A percentile compares a stretch with the other conserved stretches of the same genome.
Conservation (phyloP, 2,888 invertebrate genomes). For the Drosophila histrio region DNA sequence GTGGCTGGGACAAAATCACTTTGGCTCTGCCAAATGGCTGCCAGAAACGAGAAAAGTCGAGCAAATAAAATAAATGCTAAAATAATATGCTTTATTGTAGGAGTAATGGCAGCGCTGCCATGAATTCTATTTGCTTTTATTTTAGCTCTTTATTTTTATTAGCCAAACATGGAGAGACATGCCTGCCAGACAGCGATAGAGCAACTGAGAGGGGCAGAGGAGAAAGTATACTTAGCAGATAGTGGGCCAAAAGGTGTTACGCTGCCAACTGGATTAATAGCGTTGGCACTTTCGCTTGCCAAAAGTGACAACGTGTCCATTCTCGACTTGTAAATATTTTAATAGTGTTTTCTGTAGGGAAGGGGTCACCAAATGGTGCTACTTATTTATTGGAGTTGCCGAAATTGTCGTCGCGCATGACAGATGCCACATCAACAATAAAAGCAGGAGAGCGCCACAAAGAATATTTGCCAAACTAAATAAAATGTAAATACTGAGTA, state of each 20-base stretch:
- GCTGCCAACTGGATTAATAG: constrained; percentile 33
- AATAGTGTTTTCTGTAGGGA: not conserved
- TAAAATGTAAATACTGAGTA: constrained; percentile 56
- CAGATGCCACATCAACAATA: constrained; percentile 30
- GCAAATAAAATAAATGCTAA: constrained; percentile 60
- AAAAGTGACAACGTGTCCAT: constrained; percentile 6
- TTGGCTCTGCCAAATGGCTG: constrained; percentile 55
- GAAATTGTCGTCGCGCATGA: constrained; percentile 12
- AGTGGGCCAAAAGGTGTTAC: constrained; percentile 27
- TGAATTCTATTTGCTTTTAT: constrained; percentile 48
- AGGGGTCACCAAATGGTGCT: not conserved
- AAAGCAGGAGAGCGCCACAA: no score
- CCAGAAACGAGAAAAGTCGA: constrained; percentile 21
- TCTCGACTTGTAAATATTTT: constrained; percentile 13
- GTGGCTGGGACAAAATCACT: constrained; percentile 42
- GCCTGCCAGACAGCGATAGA: constrained; percentile 2
- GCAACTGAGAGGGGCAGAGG: not conserved
- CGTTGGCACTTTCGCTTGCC: constrained; percentile 19
- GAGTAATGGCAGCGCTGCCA: constrained; percentile 33
- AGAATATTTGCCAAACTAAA: constrained; percentile 41
- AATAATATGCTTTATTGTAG: constrained; percentile 65
- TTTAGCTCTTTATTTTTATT: constrained; percentile 57
- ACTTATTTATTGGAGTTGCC: constrained; percentile 20
- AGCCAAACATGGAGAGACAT: constrained; percentile 20
- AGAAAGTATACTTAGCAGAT: not conserved